phyloP scores from a whole-genome alignment of 2,888 invertebrate genomes.

The Nycteola revayana region DNA sequence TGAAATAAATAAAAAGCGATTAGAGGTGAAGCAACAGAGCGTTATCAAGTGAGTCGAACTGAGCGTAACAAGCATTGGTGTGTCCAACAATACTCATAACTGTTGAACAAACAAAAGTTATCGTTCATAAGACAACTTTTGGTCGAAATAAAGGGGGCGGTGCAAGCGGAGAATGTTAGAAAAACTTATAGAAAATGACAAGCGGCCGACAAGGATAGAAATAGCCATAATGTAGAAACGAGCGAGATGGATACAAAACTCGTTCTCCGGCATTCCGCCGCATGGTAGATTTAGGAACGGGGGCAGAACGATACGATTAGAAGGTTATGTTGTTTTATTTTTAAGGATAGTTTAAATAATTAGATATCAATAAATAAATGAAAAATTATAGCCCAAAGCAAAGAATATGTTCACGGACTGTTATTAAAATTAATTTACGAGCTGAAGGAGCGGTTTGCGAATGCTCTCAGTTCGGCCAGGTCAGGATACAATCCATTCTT shows the following conservation, averaged over 20 bases:
- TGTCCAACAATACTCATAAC: conserved; percentile 75
- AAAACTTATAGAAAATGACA: conserved; percentile 83
- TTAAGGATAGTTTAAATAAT: conserved; percentile 60
- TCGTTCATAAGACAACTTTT: conserved; percentile 64
- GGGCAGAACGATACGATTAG: conserved; percentile 80
- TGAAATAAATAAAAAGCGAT: conserved; percentile 43
- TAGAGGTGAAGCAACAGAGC: conserved; percentile 58
- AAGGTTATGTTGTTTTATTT: conserved; percentile 77
- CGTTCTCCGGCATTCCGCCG: conserved; percentile 79
- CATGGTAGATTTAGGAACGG: conserved; percentile 81
- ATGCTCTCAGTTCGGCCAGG: conserved; percentile 24
- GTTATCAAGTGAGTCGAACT: conserved; percentile 67
- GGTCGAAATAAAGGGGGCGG: conserved; percentile 73
- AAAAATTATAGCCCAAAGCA: conserved; percentile 47
- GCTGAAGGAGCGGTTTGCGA: conserved; percentile 34
- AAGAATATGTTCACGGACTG: conserved; percentile 33
- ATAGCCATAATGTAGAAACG: conserved; percentile 60
- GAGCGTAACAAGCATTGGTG: conserved; percentile 72
- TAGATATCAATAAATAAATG: conserved; percentile 54
- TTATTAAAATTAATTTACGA: conserved; percentile 46
- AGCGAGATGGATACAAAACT: conserved; percentile 76
- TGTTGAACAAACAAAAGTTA: conserved; percentile 76
- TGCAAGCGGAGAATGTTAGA: conserved; percentile 75
- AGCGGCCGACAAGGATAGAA: conserved; percentile 71
- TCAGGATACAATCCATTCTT: conserved; percentile 28